Percentiles rank a stretch among this genome's conserved stretches.
Conservation (phyloP, 2,888 invertebrate species). For the Charanyca ferruginea region DNA sequence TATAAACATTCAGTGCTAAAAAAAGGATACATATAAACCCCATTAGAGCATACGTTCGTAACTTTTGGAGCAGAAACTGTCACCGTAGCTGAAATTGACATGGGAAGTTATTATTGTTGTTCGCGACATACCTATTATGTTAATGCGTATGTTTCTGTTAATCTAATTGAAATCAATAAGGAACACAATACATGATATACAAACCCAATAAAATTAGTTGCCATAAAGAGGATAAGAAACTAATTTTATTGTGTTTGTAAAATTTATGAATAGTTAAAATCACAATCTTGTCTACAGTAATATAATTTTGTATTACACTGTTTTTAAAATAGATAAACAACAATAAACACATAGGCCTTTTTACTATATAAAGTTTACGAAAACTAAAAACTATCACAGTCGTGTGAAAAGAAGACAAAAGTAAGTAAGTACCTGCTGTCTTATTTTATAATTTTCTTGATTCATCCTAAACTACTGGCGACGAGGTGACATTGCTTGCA, state of each 20-base stretch:
- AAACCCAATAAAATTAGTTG: conserved; percentile 20
- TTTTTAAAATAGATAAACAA: conserved; percentile 54
- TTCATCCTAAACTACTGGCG: background rate
- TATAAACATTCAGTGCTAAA: too few relatives aligned
- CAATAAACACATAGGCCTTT: conserved; percentile 20
- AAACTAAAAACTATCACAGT: conserved; percentile 67
- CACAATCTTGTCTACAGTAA: conserved; percentile 10
- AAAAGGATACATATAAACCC: too few relatives aligned
- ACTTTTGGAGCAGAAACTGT: too few relatives aligned
- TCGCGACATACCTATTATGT: too few relatives aligned
- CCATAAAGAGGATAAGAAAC: too few relatives aligned
- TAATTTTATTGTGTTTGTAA: conserved; percentile 18
- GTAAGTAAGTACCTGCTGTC: conserved; percentile 57
- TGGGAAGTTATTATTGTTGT: too few relatives aligned
- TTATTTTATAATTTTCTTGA: background rate
- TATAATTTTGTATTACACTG: conserved; percentile 13
- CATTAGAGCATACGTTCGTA: too few relatives aligned
- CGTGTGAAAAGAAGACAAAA: conserved; percentile 60
- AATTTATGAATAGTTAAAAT: conserved; percentile 6
- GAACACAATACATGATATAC: conserved; percentile 20
- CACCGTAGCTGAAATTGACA: too few relatives aligned
- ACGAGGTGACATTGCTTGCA: too few relatives aligned
- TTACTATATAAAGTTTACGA: conserved; percentile 63
- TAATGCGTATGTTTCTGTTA: background rate
- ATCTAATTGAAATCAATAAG: conserved; percentile 30